phyloP scores from a whole-genome alignment of 2,888 invertebrate species.

The Choristoneura rosaceana region DNA sequence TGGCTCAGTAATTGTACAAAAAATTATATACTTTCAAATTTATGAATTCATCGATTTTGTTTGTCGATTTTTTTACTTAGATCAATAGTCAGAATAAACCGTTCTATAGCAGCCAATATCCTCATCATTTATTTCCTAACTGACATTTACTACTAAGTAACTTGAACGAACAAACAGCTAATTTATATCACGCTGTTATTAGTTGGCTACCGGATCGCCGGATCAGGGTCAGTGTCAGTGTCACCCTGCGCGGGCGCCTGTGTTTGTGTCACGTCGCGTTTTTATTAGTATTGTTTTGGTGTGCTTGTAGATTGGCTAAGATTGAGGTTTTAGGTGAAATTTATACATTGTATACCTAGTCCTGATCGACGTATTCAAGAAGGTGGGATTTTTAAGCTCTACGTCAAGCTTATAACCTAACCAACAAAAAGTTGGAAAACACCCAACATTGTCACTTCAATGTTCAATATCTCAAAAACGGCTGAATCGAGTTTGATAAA shows the following conservation, averaged over 20 bases:
- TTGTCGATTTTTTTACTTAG: too few relatives aligned
- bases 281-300: constrained; percentile 31
- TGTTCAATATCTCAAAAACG: too few relatives aligned
- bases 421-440: too few relatives aligned
- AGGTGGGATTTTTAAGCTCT: too few relatives aligned
- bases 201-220: constrained; percentile 35
- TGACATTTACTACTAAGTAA: constrained; percentile 8
- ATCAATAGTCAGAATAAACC: too few relatives aligned
- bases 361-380: too few relatives aligned
- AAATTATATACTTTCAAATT: too few relatives aligned
- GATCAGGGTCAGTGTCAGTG: constrained; percentile 36
- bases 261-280: constrained; percentile 29
- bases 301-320: background rate
- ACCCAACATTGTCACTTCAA: too few relatives aligned
- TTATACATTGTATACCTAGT: background rate
- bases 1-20: too few relatives aligned
- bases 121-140: background rate
- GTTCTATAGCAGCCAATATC: background rate
- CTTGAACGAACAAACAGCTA: constrained; percentile 8
- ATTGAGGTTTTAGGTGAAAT: background rate
- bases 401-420: too few relatives aligned
- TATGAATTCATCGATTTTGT: too few relatives aligned
- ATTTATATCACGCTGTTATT: constrained; percentile 31
- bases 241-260: constrained; percentile 37
- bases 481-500: too few relatives aligned